phyloP scores from a whole-genome alignment of 1,140 invertebrate genomes.

The Cydia strobilella region DNA sequence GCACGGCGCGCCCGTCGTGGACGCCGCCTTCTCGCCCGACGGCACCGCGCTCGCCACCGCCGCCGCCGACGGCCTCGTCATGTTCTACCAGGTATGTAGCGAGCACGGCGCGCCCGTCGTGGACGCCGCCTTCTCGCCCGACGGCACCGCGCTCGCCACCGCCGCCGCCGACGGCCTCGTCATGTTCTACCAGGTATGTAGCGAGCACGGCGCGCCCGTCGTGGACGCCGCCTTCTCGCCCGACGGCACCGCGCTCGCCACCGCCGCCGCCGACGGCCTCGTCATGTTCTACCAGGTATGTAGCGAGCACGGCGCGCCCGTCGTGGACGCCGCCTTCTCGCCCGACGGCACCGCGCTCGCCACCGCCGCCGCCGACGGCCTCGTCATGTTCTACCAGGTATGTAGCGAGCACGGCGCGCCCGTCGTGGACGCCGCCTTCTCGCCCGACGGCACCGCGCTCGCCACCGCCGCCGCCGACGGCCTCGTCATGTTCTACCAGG shows the following conservation, averaged over 20 bases:
- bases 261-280: no score
- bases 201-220: no score
- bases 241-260: no score
- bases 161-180: conserved; percentile 91
- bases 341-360: conserved; percentile 93
- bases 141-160: conserved; percentile 93
- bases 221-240: no score
- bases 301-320: conserved; percentile 84
- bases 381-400: conserved; percentile 94
- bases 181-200: conserved; percentile 95
- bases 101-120: conserved; percentile 87
- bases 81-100: no score
- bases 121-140: conserved; percentile 93
- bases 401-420: conserved; percentile 83
- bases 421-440: conserved; percentile 94
- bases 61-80: no score
- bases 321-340: conserved; percentile 93
- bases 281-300: no score
- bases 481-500: conserved; percentile 88
- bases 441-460: conserved; percentile 92
- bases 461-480: conserved; percentile 92
- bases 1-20: no score
- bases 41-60: no score
- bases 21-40: no score
- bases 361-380: conserved; percentile 90